Base-by-base conservation (phyloP, 2,113 vertebrate genomes). In the Miniopterus natalensis region DNA sequence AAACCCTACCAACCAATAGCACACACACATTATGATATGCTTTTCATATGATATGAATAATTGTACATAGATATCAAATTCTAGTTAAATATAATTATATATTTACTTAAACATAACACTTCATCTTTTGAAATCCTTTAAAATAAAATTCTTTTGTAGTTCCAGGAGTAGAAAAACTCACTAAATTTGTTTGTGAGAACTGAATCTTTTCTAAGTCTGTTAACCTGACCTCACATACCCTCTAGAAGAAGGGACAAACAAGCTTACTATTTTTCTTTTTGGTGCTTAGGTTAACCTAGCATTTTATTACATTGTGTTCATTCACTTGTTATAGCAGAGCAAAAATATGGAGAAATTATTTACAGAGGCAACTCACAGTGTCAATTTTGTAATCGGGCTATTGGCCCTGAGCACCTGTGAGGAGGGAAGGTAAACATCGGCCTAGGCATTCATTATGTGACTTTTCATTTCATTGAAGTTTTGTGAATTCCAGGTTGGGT, bases 101-200 rank as follows among this genome's bases (percentile, higher is more conserved):
- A 68, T 92, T 63, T 81, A 78, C 68, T 68, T 79, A 68, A 61
- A 92, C 3, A 36, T 70, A 68, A 61, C 55, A 74, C 18, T 36
- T 84, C 21, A 57, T 57, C 53, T 23, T 90, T 81, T 93, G 25
- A 97, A 84, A 55, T 73, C 29, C n/a, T 81, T 27, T 59, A 90
- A 45, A 66, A 47, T 25, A 18, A 1, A 31, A 59, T 14, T 47
- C 29, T 53, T 66, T 66, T 57, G 14, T 65, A 79, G 85, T 92
- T 85, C 21, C 23, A 36, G 27, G 61, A 75, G 13, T 65, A 92
- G 59, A 75, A 93, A 91, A 70, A 36, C 29, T 65, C n/a, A 51
- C 10, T 55, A 55, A 80, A 47, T 78, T 36, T 77, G 42, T 88
- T 68, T 74, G 11, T 57, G 53, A 89, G 20, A 47, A 61, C 27